These are phyloP conservation scores for Argyrosomus japonicus DNA, from an alignment of 2,113 vertebrate genomes.

Conservation along the genomic window DNA sequence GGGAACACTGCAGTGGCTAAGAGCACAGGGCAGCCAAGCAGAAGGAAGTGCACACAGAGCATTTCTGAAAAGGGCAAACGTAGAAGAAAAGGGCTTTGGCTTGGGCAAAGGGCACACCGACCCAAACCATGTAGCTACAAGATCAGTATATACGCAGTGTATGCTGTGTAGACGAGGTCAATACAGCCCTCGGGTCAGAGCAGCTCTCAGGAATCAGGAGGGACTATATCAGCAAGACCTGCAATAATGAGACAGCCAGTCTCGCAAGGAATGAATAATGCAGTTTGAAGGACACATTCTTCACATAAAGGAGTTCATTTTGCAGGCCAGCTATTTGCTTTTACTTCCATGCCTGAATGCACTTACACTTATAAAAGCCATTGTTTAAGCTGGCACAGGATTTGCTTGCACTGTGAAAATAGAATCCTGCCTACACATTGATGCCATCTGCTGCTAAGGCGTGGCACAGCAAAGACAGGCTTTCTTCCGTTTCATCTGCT, in stretches of 20 bases:
- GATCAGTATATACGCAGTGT: constrained; percentile 50
- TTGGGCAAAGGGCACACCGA: constrained; percentile 74
- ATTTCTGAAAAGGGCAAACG: constrained; percentile 75
- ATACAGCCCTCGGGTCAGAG: constrained; percentile 58
- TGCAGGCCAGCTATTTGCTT: constrained; percentile 7
- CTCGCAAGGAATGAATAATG: constrained; percentile 40
- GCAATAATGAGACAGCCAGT: constrained; percentile 36
- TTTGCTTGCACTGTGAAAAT: constrained; percentile 20
- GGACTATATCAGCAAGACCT: constrained; percentile 60
- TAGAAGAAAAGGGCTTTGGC: constrained; percentile 62
- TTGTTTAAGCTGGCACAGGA: constrained; percentile 28
- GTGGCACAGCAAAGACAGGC: constrained; percentile 38
- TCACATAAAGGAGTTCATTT: constrained; percentile 35
- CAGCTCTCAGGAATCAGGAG: constrained; percentile 57
- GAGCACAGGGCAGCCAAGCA: constrained; percentile 65
- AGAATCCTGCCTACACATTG: constrained; percentile 35
- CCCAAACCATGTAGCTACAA: constrained; percentile 64
- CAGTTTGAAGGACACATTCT: constrained; percentile 47
- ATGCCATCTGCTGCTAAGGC: constrained; percentile 72
- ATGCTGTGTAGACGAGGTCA: constrained; percentile 63
- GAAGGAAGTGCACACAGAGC: constrained; percentile 71
- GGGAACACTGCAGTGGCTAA: constrained; percentile 57
- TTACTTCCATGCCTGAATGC: constrained; percentile 7
- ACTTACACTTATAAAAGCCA: constrained; percentile 23
- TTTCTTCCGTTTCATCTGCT: neutral